phyloP scores from a whole-genome alignment of 2,888 invertebrate genomes.

The Euzetes globulus region DNA sequence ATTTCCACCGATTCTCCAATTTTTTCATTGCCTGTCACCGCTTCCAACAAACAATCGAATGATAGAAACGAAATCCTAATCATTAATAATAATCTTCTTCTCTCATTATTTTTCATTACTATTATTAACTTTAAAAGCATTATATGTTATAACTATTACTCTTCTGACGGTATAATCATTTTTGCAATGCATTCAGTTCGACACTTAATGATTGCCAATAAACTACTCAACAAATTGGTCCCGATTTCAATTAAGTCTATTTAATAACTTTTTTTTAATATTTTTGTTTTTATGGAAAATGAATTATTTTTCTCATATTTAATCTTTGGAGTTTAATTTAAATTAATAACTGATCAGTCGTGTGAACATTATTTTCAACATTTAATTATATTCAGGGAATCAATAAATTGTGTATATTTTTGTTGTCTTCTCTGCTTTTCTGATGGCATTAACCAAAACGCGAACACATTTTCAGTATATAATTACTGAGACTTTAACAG shows the following conservation, averaged over 20 bases:
- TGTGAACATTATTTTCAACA: background rate
- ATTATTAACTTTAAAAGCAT: slow-evolving; percentile 1
- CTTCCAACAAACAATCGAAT: background rate
- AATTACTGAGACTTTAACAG: slow-evolving; percentile 12
- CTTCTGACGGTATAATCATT: no score
- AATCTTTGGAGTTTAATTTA: no score
- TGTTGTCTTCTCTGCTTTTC: background rate
- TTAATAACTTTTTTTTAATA: no score
- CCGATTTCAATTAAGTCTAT: no score
- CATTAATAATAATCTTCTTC: background rate
- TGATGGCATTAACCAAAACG: slow-evolving; percentile 9
- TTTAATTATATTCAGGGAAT: background rate
- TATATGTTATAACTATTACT: background rate
- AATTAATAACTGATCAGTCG: no score
- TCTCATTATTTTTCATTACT: background rate
- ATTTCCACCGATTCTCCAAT: background rate
- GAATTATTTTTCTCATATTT: no score
- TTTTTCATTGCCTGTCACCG: background rate
- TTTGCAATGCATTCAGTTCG: no score
- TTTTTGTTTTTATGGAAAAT: no score
- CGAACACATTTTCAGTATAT: slow-evolving; percentile 6
- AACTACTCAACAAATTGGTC: no score
- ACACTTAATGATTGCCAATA: no score
- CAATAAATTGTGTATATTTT: slow-evolving; percentile 4
- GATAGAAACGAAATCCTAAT: background rate